Evolutionary conservation across 2,888 invertebrate species (phyloP), one percentile per base, ranked within the genome.

Genomic region (Mimas tiliae): DNA sequence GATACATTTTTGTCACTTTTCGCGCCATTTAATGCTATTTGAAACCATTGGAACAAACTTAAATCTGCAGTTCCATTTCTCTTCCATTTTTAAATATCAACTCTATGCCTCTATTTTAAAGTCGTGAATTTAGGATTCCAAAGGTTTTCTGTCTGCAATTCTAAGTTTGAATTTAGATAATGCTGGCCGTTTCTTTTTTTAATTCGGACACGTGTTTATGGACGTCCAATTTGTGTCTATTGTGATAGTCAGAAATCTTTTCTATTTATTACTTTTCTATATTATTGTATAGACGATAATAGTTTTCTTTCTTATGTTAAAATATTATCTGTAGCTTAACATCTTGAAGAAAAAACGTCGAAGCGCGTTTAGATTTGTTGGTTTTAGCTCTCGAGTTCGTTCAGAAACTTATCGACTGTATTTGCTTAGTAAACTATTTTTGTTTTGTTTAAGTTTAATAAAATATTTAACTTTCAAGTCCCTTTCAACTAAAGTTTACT

Each of bases 11-110:
- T 89, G 81, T 83, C 83, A 78, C 80, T 85, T 87, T 89, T 92
- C 91, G 91, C 91, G 88, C 91, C 93, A 93, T 93, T 93, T 92
- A 90, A 91, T 91, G 84, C 84, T 87, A 88, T 90, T 91, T 88
- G 87, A 76, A 77, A 75, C 81, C 85, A 86, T 84, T 83, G 83
- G 74, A 75, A 80, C 79, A 55, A 72, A 52, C 72, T 69, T 72
- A 73, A 68, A 69, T 69, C 68, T 72, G 69, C 73, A 74, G 66
- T 68, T 69, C 66, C 68, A 65, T 70, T 68, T 52, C 62, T 33
- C 76, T 74, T 78, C 72, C 72, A 70, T 72, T 71, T 70, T 68
- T 72, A 76, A 69, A 68, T 48, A 48, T 67, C 34, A 58, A 67
- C 55, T 64, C 48, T 67, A 67, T 9, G 8, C 6, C 16, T 19